Percentiles rank a stretch among this genome's conserved stretches.
These are phyloP conservation scores for Pinna nobilis DNA, from an alignment of 1,140 invertebrate genomes.

Conservation along the genomic window DNA sequence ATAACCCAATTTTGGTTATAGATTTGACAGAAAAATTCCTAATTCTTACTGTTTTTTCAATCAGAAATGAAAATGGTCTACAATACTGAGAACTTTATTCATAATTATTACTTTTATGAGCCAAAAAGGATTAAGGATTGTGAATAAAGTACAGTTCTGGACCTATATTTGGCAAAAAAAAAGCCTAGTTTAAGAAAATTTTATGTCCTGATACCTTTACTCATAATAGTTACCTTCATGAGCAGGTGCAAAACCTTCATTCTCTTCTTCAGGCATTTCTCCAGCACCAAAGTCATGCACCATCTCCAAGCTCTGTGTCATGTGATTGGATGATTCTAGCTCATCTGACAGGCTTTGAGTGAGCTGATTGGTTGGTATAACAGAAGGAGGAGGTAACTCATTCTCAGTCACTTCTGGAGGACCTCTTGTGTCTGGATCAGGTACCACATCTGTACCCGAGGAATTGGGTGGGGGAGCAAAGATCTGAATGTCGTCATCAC, in stretches of 20 bases:
- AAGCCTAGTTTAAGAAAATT: not conserved
- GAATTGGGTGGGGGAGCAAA: constrained; percentile 35
- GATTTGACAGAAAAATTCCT: too few species aligned
- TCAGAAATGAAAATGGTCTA: too few species aligned
- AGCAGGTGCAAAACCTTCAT: constrained; percentile 52
- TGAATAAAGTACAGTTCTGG: too few species aligned
- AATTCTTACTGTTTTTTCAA: too few species aligned
- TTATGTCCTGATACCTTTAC: not conserved
- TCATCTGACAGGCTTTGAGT: not conserved
- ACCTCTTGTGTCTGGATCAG: not conserved
- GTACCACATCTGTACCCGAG: not conserved
- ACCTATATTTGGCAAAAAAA: not conserved
- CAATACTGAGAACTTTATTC: too few species aligned
- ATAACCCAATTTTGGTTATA: too few species aligned
- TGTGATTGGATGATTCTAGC: constrained; percentile 24
- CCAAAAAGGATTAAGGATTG: too few species aligned
- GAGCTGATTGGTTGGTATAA: constrained; percentile 32
- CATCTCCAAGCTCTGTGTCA: constrained; percentile 47
- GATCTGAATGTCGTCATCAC: constrained; percentile 38
- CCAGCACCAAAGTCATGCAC: constrained; percentile 50
- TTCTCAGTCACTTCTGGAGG: not conserved
- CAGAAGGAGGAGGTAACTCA: not conserved
- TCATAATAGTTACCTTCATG: constrained; percentile 40
- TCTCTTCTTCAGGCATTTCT: constrained; percentile 49
- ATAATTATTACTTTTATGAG: too few species aligned